These are phyloP conservation scores for Bellardia pandia DNA, from an alignment of 2,888 invertebrate species.

Conservation along the genomic window DNA sequence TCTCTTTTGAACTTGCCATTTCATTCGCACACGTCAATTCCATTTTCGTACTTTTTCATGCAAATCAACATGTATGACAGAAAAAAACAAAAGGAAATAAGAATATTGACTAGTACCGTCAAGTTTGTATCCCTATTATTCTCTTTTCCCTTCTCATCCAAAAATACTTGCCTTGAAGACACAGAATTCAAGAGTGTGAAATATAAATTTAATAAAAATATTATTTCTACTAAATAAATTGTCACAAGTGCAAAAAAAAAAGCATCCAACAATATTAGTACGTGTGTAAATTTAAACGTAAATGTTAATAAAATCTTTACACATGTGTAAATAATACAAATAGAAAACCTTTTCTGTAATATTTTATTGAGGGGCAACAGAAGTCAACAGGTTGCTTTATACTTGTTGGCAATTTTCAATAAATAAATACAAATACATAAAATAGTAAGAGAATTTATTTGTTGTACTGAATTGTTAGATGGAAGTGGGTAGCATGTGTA, in stretches of 20 bases:
- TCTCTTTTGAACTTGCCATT: too few relatives aligned
- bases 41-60: too few relatives aligned
- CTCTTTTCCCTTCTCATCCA: too few relatives aligned
- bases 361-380: not conserved
- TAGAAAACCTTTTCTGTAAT: not conserved
- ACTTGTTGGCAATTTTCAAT: not conserved
- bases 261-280: not conserved
- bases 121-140: too few relatives aligned
- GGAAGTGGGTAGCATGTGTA: not conserved
- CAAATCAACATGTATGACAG: too few relatives aligned
- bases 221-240: not conserved
- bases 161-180: too few relatives aligned
- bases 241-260: not conserved
- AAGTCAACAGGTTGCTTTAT: slow-evolving; percentile 5
- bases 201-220: not conserved
- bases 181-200: too few relatives aligned
- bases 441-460: not conserved
- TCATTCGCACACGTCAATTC: too few relatives aligned
- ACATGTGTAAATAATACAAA: slow-evolving; percentile 6
- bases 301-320: not conserved
- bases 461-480: not conserved
- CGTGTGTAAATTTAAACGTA: not conserved
- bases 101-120: too few relatives aligned
- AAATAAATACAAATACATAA: not conserved
- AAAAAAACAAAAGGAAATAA: too few relatives aligned